Conservation (phyloP, 2,113 vertebrate genomes). For the Carassius gibelio region DNA sequence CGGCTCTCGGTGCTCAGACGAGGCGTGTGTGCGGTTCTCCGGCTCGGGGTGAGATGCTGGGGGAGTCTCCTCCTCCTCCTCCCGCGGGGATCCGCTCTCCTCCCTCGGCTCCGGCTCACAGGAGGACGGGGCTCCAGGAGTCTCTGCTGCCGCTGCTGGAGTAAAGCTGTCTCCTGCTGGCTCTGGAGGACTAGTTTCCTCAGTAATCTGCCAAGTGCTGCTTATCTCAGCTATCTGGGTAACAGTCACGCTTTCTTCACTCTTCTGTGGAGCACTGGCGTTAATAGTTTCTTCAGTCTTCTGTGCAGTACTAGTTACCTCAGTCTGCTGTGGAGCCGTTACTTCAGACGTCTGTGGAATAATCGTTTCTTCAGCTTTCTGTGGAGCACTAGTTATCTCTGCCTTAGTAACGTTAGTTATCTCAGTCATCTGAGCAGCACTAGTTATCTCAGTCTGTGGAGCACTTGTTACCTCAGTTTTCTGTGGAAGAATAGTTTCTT, state of each 20-base stretch:
- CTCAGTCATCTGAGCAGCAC: background rate
- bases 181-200: background rate
- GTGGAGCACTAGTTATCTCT: background rate
- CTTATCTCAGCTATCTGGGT: background rate
- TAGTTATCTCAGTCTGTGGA: background rate
- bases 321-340: background rate
- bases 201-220: background rate
- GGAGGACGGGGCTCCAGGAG: no score
- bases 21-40: no score
- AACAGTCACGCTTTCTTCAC: background rate
- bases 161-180: background rate
- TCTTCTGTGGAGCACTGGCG: background rate
- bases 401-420: background rate
- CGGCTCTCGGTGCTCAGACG: background rate
- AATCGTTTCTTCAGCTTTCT: background rate
- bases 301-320: background rate
- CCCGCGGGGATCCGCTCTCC: background rate
- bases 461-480: background rate
- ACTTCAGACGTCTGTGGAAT: background rate
- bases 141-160: background rate
- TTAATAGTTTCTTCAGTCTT: background rate
- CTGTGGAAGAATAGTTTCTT: background rate
- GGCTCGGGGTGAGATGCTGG: background rate
- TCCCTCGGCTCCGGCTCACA: no score
- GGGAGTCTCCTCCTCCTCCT: background rate